Evolutionary conservation across 2,888 invertebrate species (phyloP), one percentile per base, ranked within the genome.

Genomic region (Drosophila robusta): DNA sequence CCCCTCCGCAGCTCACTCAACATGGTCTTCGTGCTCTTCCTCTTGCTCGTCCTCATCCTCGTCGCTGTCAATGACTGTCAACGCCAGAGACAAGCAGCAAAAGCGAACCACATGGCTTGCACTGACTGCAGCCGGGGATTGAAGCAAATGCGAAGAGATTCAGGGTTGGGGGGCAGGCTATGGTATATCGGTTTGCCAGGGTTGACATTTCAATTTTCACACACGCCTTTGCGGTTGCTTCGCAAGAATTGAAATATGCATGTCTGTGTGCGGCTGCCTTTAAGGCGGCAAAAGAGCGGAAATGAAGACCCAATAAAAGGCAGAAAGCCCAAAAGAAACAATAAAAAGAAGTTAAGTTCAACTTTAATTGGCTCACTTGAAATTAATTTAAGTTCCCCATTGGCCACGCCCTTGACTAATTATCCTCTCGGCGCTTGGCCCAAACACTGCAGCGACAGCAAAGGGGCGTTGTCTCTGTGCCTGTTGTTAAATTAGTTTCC

Each of bases 1-100:
- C 11, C 12, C 44, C 34, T 24, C 12, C 44, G 3, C 34, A 9
- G 14, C 5, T 22, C 52, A n/a, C 49, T 42, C 36, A 16, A 44
- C 42, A 55, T 34, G 39, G 42, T 49, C 12, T 64, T 39, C 60
- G 42, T 55, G 16, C 46, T 18, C 57, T 7, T 16, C 6, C 6
- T 14, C 41, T 22, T 22, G 29, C 14, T 34, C 29, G 46, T 55
- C 9, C 50, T 56, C 44, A 45, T 49, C 12, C 49, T 42, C 54
- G 49, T 58, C 39, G 70, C 80, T 87, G 85, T 87, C 85, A 85
- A 82, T 87, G 82, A 82, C 80, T 87, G 87, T 85, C 85, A 82
- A 63, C 76, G 70, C 52, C 82, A 76, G 85, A 66, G 85, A 71
- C 72, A 72, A 39, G 63, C 75, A 71, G 75, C 75, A 82, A 80